Evolutionary conservation across 2,113 vertebrate species (phyloP).

Genomic region (Microtus montanus): DNA sequence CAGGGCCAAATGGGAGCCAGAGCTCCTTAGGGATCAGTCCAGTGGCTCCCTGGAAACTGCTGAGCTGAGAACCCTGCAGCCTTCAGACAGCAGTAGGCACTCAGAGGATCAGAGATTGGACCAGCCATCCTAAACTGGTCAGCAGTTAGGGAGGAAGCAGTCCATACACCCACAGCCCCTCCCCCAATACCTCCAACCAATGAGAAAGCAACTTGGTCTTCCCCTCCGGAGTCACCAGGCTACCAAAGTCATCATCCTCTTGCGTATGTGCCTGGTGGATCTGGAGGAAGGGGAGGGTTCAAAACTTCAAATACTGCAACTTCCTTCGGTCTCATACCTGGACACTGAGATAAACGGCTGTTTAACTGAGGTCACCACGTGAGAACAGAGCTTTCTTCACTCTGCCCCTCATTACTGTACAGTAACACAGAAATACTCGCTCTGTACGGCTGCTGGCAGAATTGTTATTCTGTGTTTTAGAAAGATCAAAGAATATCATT

Average conservation of each 20-base stretch:
- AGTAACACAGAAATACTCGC: slow-evolving; percentile 32
- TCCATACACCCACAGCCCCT: background rate
- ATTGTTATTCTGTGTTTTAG: background rate
- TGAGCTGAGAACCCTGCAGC: background rate
- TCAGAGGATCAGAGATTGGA: background rate
- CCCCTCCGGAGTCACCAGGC: background rate
- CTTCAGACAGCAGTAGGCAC: background rate
- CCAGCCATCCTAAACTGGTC: background rate
- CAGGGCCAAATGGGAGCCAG: background rate
- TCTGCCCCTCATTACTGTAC: background rate
- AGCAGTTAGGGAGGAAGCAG: background rate
- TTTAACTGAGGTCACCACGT: background rate
- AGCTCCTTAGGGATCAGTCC: background rate
- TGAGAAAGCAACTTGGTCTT: background rate
- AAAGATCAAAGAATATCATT: background rate
- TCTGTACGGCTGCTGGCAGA: background rate
- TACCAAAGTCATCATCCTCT: background rate
- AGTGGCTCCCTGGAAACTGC: background rate
- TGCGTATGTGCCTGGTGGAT: background rate
- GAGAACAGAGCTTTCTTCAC: background rate
- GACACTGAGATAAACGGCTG: background rate
- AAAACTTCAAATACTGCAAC: background rate
- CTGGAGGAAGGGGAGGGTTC: background rate
- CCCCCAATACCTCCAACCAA: background rate
- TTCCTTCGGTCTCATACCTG: background rate